phyloP scores from a whole-genome alignment of 2,888 invertebrate genomes.

The Smittia aterrima region DNA sequence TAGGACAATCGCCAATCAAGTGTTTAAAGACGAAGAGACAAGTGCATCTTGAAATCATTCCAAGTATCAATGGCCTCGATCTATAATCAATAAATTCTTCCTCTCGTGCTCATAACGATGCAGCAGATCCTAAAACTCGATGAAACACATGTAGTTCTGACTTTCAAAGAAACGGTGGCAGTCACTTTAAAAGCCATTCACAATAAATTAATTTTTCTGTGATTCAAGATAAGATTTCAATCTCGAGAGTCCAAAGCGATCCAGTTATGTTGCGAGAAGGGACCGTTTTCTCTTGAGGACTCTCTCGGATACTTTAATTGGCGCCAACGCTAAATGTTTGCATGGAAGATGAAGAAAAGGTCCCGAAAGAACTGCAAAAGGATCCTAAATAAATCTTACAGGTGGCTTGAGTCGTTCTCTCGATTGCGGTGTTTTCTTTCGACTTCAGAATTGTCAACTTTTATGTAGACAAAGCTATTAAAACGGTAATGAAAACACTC shows the following conservation, averaged over 20 bases:
- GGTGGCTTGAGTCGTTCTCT: constrained; percentile 7
- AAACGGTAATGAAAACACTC: constrained; percentile 23
- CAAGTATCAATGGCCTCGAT: constrained; percentile 24
- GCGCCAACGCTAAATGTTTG: constrained; percentile 33
- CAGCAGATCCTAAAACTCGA: background rate
- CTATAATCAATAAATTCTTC: constrained; percentile 17
- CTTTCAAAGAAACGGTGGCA: background rate
- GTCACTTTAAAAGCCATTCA: constrained; percentile 26
- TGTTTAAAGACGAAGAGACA: background rate
- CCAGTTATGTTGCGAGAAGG: constrained; percentile 21
- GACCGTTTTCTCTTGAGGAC: background rate
- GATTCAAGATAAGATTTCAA: constrained; percentile 36
- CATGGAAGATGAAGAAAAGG: constrained; percentile 7
- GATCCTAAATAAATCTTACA: constrained; percentile 41
- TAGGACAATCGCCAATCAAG: too few relatives aligned
- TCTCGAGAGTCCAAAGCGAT: constrained; percentile 15
- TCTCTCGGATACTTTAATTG: constrained; percentile 13
- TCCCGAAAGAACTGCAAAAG: background rate
- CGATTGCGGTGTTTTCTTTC: constrained; percentile 37
- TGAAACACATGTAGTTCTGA: constrained; percentile 10
- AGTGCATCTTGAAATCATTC: background rate
- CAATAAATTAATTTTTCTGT: constrained; percentile 37
- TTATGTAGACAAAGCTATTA: constrained; percentile 27
- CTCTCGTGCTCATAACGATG: constrained; percentile 29
- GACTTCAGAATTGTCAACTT: constrained; percentile 24